Evolutionary conservation across 2,113 vertebrate species (phyloP), one percentile per base, ranked within the genome.

Genomic region (Steatornis caripensis): DNA sequence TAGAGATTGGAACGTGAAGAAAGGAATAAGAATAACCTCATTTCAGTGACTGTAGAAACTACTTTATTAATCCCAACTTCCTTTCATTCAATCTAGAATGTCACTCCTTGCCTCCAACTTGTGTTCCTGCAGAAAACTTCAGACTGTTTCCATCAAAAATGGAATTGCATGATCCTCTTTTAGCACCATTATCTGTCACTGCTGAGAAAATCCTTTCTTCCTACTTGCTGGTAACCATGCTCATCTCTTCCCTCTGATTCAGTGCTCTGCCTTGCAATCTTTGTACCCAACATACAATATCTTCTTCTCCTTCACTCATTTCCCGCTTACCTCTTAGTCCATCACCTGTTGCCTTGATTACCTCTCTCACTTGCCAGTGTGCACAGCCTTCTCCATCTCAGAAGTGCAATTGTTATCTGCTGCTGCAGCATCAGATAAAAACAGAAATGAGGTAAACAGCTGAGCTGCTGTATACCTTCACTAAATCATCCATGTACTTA

Each of bases 341-440:
- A 29, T 72, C 55, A 39, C 18, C 15, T 57, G 37, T 45, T 70
- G 45, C 58, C 71, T 53, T 71, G 55, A 90, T 89, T 92, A 57
- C 61, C 9, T 83, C 60, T 89, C 53, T 61, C 2, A 3, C 39
- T 76, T 0, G 0, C 30, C 20, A 62, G 23, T 10, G 21, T 37
- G 45, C 26, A 74, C 18, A 65, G 55, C 8, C 66, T 84, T 74
- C 41, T 70, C 6, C 36, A n/a, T 64, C 72, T 75, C 53, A 84
- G 49, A 82, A 87, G 17, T 48, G 55, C 22, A 91, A 43, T 75
- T 74, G 92, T 76, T 80, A 53, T 65, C 62, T 84, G 19, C 57
- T 89, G 51, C 27, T 36, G 57, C 61, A 68, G 64, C 36, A 64
- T 32, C 57, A 87, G 65, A 41, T 76, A 84, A 78, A 93, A 74